Base-by-base conservation (phyloP, 2,888 invertebrate genomes). In the Drosophila trichaetosa region DNA sequence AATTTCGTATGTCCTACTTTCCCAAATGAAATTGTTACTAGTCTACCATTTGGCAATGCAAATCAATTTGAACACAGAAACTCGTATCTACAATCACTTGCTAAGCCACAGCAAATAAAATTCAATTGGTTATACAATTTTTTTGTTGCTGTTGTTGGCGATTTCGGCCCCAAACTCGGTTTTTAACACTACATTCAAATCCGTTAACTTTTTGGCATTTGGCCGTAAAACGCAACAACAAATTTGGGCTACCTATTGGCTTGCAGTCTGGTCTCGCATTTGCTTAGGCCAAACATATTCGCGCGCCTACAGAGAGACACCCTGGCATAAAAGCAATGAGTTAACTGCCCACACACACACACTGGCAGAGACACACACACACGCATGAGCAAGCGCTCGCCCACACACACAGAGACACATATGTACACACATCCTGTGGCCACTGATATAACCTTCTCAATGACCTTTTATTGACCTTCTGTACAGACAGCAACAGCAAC, bases 401-500 rank as follows among this genome's bases (percentile, higher is more conserved):
- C 34, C 52, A 63, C 56, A 33, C 8, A 29, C 38, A 54, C 48
- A 27, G 27, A 46, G 5, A 29, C 18, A 21, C 13, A 21, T n/a
- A 13, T 5, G 24, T 24, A 49, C 46, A 49, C 33, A 62, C 52
- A 52, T 40, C 62, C 54, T 67, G 73, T 68, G 73, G 56, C 56
- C 68, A 59, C 60, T 73, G 67, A 76, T 75, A 79, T 78, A 82
- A 84, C 84, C 84, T 82, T 77, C 84, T 82, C 79, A 79, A 82
- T 82, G 82, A 82, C 82, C 84, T 84, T 82, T 82, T 82, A 82
- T 82, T 82, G 85, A 82, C 82, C 82, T 82, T 82, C 82, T 79
- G 57, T 40, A 69, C 67, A 64, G 83, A 58, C 65, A 80, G 65
- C 61, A 78, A 49, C 67, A 62, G 29, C 24, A 34, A 52, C 24